Evolutionary conservation across 1,140 invertebrate species (phyloP).

Genomic region (Cherax quadricarinatus): DNA sequence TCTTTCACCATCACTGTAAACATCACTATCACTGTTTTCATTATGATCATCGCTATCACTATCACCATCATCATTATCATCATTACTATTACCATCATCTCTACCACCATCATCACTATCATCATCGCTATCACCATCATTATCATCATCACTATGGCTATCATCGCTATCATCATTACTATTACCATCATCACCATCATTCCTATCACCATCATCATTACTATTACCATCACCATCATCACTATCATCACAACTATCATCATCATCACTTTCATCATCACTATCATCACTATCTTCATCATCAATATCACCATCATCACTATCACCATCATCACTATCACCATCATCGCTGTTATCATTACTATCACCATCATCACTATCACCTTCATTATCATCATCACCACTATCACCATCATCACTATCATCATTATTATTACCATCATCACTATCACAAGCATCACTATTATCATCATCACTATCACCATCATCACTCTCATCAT

Average conservation of each 20-base stretch:
- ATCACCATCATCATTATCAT: neutral
- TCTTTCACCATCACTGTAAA: too few relatives aligned
- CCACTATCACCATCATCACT: too few relatives aligned
- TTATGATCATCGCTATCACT: too few relatives aligned
- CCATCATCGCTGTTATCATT: too few relatives aligned
- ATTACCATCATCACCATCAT: too few relatives aligned
- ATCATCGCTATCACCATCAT: constrained; percentile 1
- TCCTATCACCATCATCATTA: neutral
- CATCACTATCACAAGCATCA: neutral
- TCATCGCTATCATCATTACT: neutral
- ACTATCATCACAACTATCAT: neutral
- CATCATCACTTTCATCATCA: neutral
- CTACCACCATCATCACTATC: neutral
- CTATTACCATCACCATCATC: neutral
- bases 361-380: too few relatives aligned
- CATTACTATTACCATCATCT: too few relatives aligned
- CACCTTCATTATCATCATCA: too few relatives aligned
- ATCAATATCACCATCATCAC: neutral
- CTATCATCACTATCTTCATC: neutral
- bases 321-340: too few relatives aligned
- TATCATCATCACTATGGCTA: neutral
- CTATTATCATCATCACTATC: neutral
- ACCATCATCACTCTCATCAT: neutral
- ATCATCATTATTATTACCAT: too few relatives aligned
- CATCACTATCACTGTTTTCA: neutral